phyloP scores from a whole-genome alignment of 1,140 invertebrate genomes.

The Acromyrmex charruanus region DNA sequence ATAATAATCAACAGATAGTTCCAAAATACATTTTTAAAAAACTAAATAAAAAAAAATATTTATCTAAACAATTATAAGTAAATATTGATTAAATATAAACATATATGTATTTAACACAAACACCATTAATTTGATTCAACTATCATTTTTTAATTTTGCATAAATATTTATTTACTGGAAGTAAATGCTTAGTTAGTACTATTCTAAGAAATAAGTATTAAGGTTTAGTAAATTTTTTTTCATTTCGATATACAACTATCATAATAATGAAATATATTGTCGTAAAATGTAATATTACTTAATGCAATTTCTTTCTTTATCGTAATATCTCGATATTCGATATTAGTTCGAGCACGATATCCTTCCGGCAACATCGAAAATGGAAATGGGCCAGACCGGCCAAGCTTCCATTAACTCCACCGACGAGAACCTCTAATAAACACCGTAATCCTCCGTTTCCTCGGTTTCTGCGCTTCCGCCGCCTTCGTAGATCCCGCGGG shows the following conservation, averaged over 20 bases:
- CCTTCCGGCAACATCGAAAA: conserved; percentile 49
- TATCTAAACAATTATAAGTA: too few species aligned
- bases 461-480: conserved; percentile 51
- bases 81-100: too few species aligned
- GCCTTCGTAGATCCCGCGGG: conserved; percentile 41
- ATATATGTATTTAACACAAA: too few species aligned
- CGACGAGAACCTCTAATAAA: conserved; percentile 41
- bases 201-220: too few species aligned
- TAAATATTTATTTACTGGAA: too few species aligned
- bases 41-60: too few species aligned
- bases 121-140: too few species aligned
- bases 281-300: background rate
- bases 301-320: background rate
- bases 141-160: too few species aligned
- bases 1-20: background rate
- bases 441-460: conserved; percentile 52
- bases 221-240: too few species aligned
- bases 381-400: conserved; percentile 22
- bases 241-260: background rate
- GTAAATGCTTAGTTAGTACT: too few species aligned
- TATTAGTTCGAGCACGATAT: conserved; percentile 17
- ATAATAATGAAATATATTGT: background rate
- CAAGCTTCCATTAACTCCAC: conserved; percentile 37
- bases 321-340: background rate
- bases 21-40: background rate